phyloP scores from a whole-genome alignment of 2,797 vertebrate genomes.

The Apogon hyalosoma region DNA sequence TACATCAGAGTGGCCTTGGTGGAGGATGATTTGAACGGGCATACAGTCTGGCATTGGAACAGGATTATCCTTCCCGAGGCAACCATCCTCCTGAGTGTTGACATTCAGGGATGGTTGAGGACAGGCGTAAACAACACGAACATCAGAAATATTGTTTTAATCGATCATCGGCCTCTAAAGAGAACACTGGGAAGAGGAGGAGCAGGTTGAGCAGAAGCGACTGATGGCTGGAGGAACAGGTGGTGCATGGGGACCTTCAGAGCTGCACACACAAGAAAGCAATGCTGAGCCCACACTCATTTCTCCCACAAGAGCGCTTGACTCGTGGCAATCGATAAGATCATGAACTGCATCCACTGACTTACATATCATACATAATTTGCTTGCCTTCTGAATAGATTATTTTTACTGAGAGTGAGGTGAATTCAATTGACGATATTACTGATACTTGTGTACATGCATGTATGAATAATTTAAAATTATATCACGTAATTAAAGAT shows the following conservation, averaged over 20 bases:
- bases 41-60: conserved; percentile 71
- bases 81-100: conserved; percentile 73
- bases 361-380: conserved; percentile 65
- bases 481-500: neutral
- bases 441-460: neutral
- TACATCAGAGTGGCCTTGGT: conserved; percentile 76
- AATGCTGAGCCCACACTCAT: conserved; percentile 48
- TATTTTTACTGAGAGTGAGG: conserved; percentile 24
- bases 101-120: conserved; percentile 79
- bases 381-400: conserved; percentile 41
- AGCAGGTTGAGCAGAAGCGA: conserved; percentile 44
- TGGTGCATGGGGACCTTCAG: conserved; percentile 66
- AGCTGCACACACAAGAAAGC: conserved; percentile 51
- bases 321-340: conserved; percentile 65
- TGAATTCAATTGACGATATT: conserved; percentile 22
- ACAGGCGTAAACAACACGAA: conserved; percentile 77
- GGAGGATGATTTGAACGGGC: conserved; percentile 71
- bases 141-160: conserved; percentile 80
- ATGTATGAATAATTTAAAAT: conserved; percentile 15
- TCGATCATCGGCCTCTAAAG: conserved; percentile 66
- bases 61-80: conserved; percentile 77
- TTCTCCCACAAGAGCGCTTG: conserved; percentile 47
- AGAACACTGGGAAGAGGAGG: conserved; percentile 31
- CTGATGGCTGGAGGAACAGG: conserved; percentile 72
- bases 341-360: conserved; percentile 66